Evolutionary conservation across 2,888 invertebrate species (phyloP).

Genomic region (Lobophora halterata): DNA sequence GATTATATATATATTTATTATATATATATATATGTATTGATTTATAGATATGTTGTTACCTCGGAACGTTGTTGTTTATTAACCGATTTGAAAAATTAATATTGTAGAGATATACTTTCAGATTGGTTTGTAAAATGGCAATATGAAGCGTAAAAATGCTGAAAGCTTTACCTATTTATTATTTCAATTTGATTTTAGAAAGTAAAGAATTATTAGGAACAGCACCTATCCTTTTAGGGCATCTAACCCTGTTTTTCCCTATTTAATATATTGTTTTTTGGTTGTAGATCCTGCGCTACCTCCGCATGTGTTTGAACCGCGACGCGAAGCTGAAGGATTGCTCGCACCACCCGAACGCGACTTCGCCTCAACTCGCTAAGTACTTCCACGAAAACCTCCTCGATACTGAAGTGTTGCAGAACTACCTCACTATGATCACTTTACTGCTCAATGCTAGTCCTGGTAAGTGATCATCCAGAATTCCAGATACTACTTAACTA

Average conservation of each 20-base stretch:
- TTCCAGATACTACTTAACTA: not conserved
- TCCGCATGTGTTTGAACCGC: conserved; percentile 88
- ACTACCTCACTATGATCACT: conserved; percentile 85
- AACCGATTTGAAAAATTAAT: too few relatives aligned
- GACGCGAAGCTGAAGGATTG: conserved; percentile 74
- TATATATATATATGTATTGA: not conserved
- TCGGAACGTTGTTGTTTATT: too few relatives aligned
- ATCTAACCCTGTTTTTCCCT: too few relatives aligned
- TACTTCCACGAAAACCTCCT: conserved; percentile 80
- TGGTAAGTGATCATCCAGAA: conserved; percentile 61
- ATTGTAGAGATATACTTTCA: not conserved
- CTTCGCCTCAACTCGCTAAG: conserved; percentile 83
- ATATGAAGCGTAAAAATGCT: too few relatives aligned
- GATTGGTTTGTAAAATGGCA: too few relatives aligned
- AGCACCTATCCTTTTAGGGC: too few relatives aligned
- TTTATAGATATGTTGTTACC: not conserved
- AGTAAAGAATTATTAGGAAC: too few relatives aligned
- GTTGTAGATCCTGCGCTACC: conserved; percentile 86
- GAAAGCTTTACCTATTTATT: too few relatives aligned
- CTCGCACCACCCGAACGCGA: conserved; percentile 82
- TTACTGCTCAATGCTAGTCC: conserved; percentile 84
- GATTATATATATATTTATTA: too few relatives aligned
- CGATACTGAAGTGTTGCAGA: conserved; percentile 81
- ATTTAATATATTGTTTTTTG: conserved; percentile 13
- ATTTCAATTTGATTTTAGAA: too few relatives aligned